Base-by-base conservation (phyloP, 2,113 vertebrate genomes). In the Microtus ochrogaster region DNA sequence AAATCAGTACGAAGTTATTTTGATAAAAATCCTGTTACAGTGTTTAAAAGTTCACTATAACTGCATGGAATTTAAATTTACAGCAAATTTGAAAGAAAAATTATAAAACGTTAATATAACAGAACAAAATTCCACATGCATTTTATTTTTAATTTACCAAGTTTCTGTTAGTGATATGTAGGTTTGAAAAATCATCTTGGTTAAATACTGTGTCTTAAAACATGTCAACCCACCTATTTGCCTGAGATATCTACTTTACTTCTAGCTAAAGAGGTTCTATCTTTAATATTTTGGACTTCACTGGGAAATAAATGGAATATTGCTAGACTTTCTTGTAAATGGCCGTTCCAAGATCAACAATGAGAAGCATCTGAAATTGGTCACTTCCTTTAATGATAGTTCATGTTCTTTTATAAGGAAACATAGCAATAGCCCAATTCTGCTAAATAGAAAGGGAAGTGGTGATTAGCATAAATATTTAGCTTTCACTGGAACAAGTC, bases 1-100 rank as follows among this genome's bases (percentile, higher is more conserved):
- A 86, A 96, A 94, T 9, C 0, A 87, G 21, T 30, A 58, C 1
- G 47, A 97, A 97, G 84, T 89, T 81, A 92, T 96, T 95, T 96
- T 92, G 10, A 90, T 72, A 90, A 52, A 47, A 2, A 55, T 47
- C 55, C 26, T 87, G 65, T 36, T 94, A 84, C 14, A 82, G 90
- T 88, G 66, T 90, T 98, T 24, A 76, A 22, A 76, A 41, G 0
- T 61, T 2, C 91, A 58, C 82, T 92, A 36, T 85, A 52, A 91
- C 58, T 89, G 63, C 91, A 33, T 77, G 88, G 55, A 93, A 93
- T 92, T 95, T 90, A 97, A 83, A 9, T 68, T 33, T 33, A 44
- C 3, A 94, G 81, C n/a, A 88, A 82, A 86, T 76, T 1, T 94
- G 73, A 91, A 92, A 95, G n/a, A 68, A 94, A 84, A 83, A 2